These are phyloP conservation scores for Eueides isabella DNA, from an alignment of 1,140 invertebrate genomes.

Conservation along the genomic window DNA sequence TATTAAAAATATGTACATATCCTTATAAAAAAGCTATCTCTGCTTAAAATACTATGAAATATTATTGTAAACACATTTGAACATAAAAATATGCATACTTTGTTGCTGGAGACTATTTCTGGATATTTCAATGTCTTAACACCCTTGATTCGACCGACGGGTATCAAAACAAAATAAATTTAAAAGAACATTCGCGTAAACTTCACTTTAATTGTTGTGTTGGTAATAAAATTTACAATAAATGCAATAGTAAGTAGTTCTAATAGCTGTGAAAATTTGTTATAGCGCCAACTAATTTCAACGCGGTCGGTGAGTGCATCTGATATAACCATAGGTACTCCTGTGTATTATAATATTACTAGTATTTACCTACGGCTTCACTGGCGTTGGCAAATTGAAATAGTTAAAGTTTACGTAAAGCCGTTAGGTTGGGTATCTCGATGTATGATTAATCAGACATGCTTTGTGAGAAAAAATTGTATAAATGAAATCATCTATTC, in stretches of 20 bases:
- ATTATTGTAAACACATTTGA: slow-evolving; percentile 23
- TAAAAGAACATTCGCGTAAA: slow-evolving; percentile 27
- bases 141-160: slow-evolving; percentile 47
- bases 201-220: slow-evolving; percentile 40
- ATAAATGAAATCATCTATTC: no score
- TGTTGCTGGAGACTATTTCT: slow-evolving; percentile 35
- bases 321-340: neutral
- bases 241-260: neutral
- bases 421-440: no score
- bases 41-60: neutral
- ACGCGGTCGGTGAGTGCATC: neutral
- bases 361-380: no score
- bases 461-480: no score
- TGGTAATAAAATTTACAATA: slow-evolving; percentile 18
- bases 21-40: neutral
- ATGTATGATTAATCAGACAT: no score
- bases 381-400: no score
- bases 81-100: slow-evolving; percentile 24
- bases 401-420: no score
- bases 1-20: no score
- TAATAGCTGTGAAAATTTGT: neutral
- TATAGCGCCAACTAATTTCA: neutral
- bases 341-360: no score
- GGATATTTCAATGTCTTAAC: slow-evolving; percentile 32
- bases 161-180: slow-evolving; percentile 46